These are phyloP conservation scores for Fregata magnificens DNA, from an alignment of 2,113 vertebrate species.

Conservation along the genomic window DNA sequence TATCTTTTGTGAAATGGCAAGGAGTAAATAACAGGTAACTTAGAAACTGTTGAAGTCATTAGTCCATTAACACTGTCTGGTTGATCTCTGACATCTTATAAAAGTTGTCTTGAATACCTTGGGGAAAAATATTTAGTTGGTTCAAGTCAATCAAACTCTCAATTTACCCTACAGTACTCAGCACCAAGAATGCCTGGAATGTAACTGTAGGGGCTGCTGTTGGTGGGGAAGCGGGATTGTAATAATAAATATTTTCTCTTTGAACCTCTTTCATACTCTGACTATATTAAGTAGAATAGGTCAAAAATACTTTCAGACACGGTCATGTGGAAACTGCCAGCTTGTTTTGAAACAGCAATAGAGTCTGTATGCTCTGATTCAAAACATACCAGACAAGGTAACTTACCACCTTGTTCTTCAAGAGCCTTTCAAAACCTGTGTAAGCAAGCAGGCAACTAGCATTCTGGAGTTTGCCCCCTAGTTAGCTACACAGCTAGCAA, in stretches of 20 bases:
- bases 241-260: neutral
- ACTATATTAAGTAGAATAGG: neutral
- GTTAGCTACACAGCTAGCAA: neutral
- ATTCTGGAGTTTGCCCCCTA: neutral
- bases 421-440: neutral
- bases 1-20: neutral
- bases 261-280: neutral
- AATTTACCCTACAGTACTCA: neutral
- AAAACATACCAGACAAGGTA: neutral
- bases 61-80: neutral
- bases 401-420: neutral
- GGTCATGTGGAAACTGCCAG: neutral
- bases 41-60: neutral
- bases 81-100: neutral
- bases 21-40: neutral
- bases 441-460: neutral
- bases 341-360: neutral
- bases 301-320: neutral
- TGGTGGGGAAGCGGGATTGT: neutral
- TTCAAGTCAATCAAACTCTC: neutral
- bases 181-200: neutral
- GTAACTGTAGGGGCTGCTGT: neutral
- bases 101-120: neutral
- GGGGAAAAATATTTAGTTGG: neutral
- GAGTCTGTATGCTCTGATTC: neutral